Base-by-base conservation (phyloP, 2,113 vertebrate genomes). In the Sterrhoptilus dennistouni region DNA sequence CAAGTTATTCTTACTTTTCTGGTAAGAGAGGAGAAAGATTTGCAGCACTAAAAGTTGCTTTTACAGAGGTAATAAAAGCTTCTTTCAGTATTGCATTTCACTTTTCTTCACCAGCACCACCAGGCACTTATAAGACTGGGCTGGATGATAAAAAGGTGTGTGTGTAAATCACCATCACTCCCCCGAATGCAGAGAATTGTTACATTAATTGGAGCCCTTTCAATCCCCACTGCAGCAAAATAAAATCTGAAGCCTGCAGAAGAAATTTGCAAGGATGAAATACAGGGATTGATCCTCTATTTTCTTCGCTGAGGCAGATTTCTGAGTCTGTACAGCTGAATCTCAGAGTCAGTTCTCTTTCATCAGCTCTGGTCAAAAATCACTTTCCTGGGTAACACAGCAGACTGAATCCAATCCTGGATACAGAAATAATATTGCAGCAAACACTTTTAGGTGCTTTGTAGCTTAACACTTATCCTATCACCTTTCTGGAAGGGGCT, bases 251-350 rank as follows among this genome's bases (percentile, higher is more conserved):
- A 87, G 6, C 11, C 44, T 40, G 23, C 15, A 61, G 65, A 87
- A 83, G 17, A 81, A 63, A 22, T 76, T 40, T 50, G 20, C 7
- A 35, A 52, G 76, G 35, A 35, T 24, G 23, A 72, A 91, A 72
- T 14, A 11, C 2, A 68, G 49, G 53, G 59, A 42, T 38, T 14
- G 17, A 5, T 14, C 49, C 56, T 15, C 0, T 0, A 5, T 56
- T 79, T 59, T 52, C 11, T 38, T 59, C 33, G 33, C 11, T 1
- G 2, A 74, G 66, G 29, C 20, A 70, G 54, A 59, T 91, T 89
- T 68, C 60, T 63, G n/a, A 44, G 14, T 29, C 64, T 61, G 10
- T 5, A 15, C 21, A 44, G 49, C 35, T 69, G 36, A 76, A 49
- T 7, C 47, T 31, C 27, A 40, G 35, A 63, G n/a, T 14, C n/a